Conservation (phyloP, 2,113 vertebrate species). For the Propithecus coquereli region DNA sequence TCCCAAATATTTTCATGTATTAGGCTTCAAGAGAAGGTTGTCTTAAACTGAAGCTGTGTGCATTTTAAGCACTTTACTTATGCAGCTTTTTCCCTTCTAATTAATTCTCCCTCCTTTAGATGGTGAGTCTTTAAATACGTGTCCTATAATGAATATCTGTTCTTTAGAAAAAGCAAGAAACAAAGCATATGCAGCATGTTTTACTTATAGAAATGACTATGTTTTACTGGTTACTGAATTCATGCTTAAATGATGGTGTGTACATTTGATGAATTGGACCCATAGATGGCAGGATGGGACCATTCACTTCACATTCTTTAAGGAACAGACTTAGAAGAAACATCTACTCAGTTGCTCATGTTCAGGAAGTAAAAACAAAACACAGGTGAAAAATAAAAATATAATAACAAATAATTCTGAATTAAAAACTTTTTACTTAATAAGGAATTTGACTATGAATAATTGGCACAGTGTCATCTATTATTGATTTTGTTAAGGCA, state of each 20-base stretch:
- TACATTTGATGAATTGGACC: slow-evolving; percentile 28
- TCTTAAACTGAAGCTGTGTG: not conserved
- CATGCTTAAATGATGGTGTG: not conserved
- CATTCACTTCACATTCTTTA: not conserved
- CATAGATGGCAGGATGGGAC: slow-evolving; percentile 79
- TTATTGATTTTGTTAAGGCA: slow-evolving; percentile 40
- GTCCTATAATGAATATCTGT: not conserved
- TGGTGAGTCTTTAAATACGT: not conserved
- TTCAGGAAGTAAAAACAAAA: not conserved
- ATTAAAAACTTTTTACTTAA: not conserved
- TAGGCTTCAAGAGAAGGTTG: not conserved
- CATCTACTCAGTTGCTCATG: fast-evolving
- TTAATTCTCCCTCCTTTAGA: not conserved
- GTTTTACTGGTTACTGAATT: not conserved
- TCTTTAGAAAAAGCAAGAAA: slow-evolving; percentile 9
- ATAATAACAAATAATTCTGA: slow-evolving; percentile 2
- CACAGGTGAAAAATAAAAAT: not conserved
- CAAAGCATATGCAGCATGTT: not conserved
- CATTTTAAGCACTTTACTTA: slow-evolving; percentile 34
- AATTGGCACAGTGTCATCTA: slow-evolving; percentile 55
- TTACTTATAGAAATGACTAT: slow-evolving; percentile 15
- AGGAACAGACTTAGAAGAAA: not conserved
- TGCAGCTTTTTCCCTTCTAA: not conserved
- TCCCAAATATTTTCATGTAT: not conserved
- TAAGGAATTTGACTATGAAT: slow-evolving; percentile 28